These are phyloP conservation scores for Athalia cordata DNA, from an alignment of 2,888 invertebrate species.

Conservation along the genomic window DNA sequence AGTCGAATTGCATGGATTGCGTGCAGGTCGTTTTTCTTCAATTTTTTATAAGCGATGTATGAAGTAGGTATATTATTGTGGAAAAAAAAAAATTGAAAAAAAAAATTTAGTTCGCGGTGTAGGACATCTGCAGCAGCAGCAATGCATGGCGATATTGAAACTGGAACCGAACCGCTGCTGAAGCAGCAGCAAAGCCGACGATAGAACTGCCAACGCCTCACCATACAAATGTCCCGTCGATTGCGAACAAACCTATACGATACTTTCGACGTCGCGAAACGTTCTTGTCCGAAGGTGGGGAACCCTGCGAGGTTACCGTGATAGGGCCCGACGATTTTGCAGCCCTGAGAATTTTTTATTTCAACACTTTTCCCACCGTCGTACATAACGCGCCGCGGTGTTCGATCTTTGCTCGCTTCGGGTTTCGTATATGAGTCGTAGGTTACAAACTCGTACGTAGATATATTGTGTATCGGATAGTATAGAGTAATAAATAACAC, in stretches of 20 bases:
- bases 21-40: background rate
- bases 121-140: constrained; percentile 51
- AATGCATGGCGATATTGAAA: constrained; percentile 56
- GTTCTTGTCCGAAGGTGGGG: constrained; percentile 4
- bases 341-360: background rate
- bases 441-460: constrained; percentile 3
- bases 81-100: background rate
- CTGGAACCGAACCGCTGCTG: constrained; percentile 34
- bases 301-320: constrained; percentile 1
- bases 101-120: constrained; percentile 25
- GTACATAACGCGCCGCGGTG: background rate
- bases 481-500: constrained; percentile 29
- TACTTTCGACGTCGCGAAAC: constrained; percentile 29
- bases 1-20: background rate
- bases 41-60: background rate
- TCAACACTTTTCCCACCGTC: constrained; percentile 23
- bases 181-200: constrained; percentile 54
- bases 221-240: constrained; percentile 70
- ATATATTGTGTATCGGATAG: background rate
- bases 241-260: constrained; percentile 53
- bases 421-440: background rate
- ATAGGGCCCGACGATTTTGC: constrained; percentile 12
- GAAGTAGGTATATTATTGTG: background rate
- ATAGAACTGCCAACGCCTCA: constrained; percentile 72
- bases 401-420: background rate